Evolutionary conservation across 2,113 vertebrate species (phyloP), one percentile per base, ranked within the genome.

Genomic region (Lophotis ruficrista): DNA sequence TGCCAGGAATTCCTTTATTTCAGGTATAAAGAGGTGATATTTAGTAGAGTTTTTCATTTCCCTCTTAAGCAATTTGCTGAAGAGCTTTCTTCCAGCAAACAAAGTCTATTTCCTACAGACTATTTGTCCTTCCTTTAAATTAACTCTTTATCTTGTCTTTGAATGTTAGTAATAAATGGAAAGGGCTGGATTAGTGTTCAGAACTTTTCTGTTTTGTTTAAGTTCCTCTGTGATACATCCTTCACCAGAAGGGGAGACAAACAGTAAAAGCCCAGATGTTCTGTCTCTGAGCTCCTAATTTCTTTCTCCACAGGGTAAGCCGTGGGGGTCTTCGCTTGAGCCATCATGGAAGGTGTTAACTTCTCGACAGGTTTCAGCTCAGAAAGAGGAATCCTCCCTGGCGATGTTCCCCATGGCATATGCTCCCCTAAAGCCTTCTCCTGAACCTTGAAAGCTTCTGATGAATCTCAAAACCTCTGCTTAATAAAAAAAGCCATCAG

Each of bases 281-380:
- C 43, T 75, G 6, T 81, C 56, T 92, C 76, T 94, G 69, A 93
- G 33, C 21, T 56, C 14, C 7, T 5, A 28, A 57, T 82, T 79
- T 82, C 57, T 81, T 87, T 71, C 57, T 89, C 45, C 1, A 2
- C 89, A 97, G 95, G 85, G 68, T 0, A 70, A 96, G 76, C 25
- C n/a, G 4, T 51, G 1, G 4, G 31, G 4, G 1, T 70, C 94
- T 96, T 73, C 1, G 4, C 9, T 54, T 97, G 95, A 61, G 1
- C 2, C 2, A 7, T 57, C 0, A 93, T 73, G 3, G 0, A 0
- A 1, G 0, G 2, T 94, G 88, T 57, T 95, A 83, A 92, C 37
- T n/a, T 53, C 83, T 57, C 1, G 0, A 18, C 22, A 7, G 28
- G 23, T 47, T 87, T 80, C 83, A 84, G 27, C 73, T 95, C 53